Percentiles rank a stretch among this genome's conserved stretches.
phyloP scores from a whole-genome alignment of 2,113 vertebrate genomes.

The Labeo catla region DNA sequence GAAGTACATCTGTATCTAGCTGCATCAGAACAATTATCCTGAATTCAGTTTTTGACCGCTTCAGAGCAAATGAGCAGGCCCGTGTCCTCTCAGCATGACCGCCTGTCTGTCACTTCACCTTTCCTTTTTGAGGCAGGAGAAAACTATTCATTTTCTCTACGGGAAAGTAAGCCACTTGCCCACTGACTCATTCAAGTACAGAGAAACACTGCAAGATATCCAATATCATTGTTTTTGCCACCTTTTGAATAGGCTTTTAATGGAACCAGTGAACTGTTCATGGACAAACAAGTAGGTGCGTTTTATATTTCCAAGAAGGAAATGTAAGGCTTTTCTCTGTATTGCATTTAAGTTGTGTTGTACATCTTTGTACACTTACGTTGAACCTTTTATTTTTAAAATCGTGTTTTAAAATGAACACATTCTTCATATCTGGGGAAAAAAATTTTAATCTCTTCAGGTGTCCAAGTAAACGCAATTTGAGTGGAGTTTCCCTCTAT shows the following conservation, averaged over 20 bases:
- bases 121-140: not conserved
- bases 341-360: not conserved
- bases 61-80: conserved; percentile 14
- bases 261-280: not conserved
- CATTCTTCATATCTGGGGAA: not conserved
- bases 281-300: not conserved
- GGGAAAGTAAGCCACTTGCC: conserved; percentile 32
- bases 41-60: not conserved
- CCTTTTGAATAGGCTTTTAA: not conserved
- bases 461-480: not conserved
- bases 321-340: not conserved
- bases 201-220: conserved; percentile 16
- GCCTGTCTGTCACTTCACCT: conserved; percentile 30
- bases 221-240: not conserved
- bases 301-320: not conserved
- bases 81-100: conserved; percentile 10
- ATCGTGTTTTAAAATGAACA: not conserved
- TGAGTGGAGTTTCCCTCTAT: conserved; percentile 3
- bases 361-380: not conserved
- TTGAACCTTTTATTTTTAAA: not conserved
- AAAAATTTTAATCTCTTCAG: not conserved
- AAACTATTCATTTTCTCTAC: conserved; percentile 44
- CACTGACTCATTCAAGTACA: conserved; percentile 1
- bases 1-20: not conserved
- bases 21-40: not conserved